A percentile compares a stretch with the other conserved stretches of the same genome.
phyloP scores from a whole-genome alignment of 2,888 invertebrate species.

The Cosmia pyralina region DNA sequence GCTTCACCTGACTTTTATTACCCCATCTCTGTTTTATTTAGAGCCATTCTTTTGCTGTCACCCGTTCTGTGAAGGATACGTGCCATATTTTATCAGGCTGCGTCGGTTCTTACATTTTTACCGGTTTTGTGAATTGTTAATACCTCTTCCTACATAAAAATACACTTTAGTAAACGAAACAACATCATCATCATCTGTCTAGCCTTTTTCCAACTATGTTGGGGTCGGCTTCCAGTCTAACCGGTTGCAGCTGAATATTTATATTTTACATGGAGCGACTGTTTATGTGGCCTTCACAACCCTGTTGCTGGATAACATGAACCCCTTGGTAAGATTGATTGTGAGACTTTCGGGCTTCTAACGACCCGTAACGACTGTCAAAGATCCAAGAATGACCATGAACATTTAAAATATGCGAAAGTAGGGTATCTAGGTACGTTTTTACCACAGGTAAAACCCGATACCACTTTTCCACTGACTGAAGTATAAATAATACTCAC shows the following conservation, averaged over 20 bases:
- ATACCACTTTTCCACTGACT: no score
- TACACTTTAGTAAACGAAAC: neutral
- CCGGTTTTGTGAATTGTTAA: slow-evolving; percentile 25
- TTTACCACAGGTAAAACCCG: neutral
- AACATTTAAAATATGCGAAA: neutral
- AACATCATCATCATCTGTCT: neutral
- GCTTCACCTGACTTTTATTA: slow-evolving; percentile 67
- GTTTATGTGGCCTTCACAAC: no score
- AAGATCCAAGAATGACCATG: no score
- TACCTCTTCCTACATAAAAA: neutral
- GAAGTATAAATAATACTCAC: no score
- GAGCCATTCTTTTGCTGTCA: slow-evolving; percentile 61
- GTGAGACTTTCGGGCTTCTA: no score
- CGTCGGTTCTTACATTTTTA: slow-evolving; percentile 15
- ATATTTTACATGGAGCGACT: no score
- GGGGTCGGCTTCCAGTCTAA: no score
- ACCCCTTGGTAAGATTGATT: no score
- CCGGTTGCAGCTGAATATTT: no score
- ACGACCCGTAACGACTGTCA: no score
- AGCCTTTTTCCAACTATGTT: no score
- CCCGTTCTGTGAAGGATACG: slow-evolving; percentile 52
- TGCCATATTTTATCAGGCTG: slow-evolving; percentile 37
- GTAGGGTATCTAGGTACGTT: neutral
- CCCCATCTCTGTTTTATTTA: slow-evolving; percentile 62
- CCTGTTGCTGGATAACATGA: no score